Base-by-base conservation (phyloP, 2,797 vertebrate genomes). In the Perodicticus potto region DNA sequence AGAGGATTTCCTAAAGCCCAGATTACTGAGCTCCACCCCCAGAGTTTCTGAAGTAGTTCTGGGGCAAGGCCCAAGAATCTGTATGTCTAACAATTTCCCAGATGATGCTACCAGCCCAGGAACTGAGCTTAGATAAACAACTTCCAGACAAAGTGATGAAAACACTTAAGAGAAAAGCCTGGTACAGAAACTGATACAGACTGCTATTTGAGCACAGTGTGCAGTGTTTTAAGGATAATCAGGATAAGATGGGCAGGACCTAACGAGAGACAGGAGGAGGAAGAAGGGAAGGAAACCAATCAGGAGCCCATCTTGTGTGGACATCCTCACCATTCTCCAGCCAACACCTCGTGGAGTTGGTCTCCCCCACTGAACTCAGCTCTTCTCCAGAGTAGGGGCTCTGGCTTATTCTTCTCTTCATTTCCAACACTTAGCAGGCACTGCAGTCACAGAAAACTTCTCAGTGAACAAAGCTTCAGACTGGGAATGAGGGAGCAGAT, bases 121-220 rank as follows among this genome's bases (percentile, higher is more conserved):
- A 65, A 59, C 22, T 16, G 11, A 9, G 23, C 43, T 16, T 3
- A 40, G n/a, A 81, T 63, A 77, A 76, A 86, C n/a, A 1, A 55
- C 29, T 73, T 63, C 34, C 32, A 53, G 85, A 57, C 86, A 78
- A 91, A 74, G 57, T 29, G 70, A 72, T 80, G 84, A 86, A 40
- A 83, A 81, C n/a, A 77, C 55, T 34, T 32, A 74, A 70, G 40
- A 61, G 32, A 25, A 59, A 63, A 95, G 43, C 16, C 55, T 65
- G 53, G 49, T 57, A 84, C 49, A 53, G 49, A 53, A 53, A 80
- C 1, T 70, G 43, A 74, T 13, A 5, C 32, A 80, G 22, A 37
- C 32, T 55, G 29, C 53, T 63, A 63, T 61, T 63, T 55, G 83
- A 87, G 17, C 34, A 88, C 3, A 6, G 4, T 17, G 19, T 37